These are phyloP conservation scores for Scaptomyza tumidula DNA, from an alignment of 2,888 invertebrate genomes.

Conservation along the genomic window DNA sequence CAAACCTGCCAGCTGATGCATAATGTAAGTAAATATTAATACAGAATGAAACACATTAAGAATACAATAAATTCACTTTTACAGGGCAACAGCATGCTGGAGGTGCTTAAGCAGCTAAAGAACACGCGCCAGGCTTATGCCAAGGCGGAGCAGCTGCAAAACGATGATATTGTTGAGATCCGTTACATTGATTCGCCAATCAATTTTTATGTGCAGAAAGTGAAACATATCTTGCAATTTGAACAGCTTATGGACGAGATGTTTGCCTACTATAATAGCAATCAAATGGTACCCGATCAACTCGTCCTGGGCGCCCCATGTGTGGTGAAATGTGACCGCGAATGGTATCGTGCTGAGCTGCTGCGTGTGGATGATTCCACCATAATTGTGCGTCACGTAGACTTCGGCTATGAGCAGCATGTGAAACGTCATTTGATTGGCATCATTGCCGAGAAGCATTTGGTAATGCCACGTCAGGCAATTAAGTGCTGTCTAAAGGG, in stretches of 20 bases:
- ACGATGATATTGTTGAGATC: conserved; percentile 82
- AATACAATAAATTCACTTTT: neutral
- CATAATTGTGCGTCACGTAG: conserved; percentile 92
- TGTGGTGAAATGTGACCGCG: conserved; percentile 91
- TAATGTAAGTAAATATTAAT: conserved; percentile 44
- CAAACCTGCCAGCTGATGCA: conserved; percentile 89
- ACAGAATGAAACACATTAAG: neutral
- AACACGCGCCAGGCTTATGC: conserved; percentile 79
- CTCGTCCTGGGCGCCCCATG: conserved; percentile 88
- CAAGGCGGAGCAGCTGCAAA: conserved; percentile 73
- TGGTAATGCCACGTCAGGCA: conserved; percentile 90
- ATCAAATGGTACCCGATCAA: conserved; percentile 84
- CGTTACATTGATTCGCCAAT: conserved; percentile 86
- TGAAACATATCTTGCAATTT: conserved; percentile 87
- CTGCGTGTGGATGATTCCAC: conserved; percentile 87
- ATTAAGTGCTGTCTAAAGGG: conserved; percentile 91
- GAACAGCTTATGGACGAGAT: conserved; percentile 89
- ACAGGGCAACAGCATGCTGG: conserved; percentile 76
- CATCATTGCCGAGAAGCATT: conserved; percentile 87
- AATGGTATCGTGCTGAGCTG: conserved; percentile 96
- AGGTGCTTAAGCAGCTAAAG: conserved; percentile 77
- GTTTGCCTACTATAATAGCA: conserved; percentile 86
- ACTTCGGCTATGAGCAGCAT: conserved; percentile 97
- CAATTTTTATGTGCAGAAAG: conserved; percentile 90
- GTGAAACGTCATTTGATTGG: conserved; percentile 87